Base-by-base conservation (phyloP, 2,797 vertebrate genomes). In the Trematomus bernacchii region DNA sequence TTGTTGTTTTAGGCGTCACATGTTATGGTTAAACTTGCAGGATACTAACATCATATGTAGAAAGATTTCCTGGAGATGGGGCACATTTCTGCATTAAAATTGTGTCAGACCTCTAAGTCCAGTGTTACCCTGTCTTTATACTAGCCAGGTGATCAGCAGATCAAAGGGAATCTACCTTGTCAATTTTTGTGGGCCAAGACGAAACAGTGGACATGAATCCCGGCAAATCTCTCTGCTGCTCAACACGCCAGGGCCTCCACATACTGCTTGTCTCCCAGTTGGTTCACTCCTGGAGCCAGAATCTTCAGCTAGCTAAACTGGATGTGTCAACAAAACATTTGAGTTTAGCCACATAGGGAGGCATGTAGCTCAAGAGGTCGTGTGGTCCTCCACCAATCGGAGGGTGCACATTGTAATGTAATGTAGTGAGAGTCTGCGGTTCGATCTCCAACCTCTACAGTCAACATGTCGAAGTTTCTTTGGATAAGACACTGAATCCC, bases 81-180 rank as follows among this genome's bases (percentile, higher is more conserved):
- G 42, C 2, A n/a, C 10, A n/a, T n/a, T 47, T 23, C 13, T 46
- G 52, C 16, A 47, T 33, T 46, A 18, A 9, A 54, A 37, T 42
- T 54, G 40, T 55, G 18, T 64, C 5, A 55, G 30, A 55, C 58
- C 30, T 42, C 11, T 67, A 18, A 48, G 43, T 12, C 15, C 19
- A 54, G 51, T 63, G 44, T 55, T 68, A 19, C 6, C 9, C 57
- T n/a, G 42, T 60, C 8, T 27, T 9, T 54, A 4, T 37, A 16
- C 42, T 14, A 37, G 40, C 27, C 64, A 47, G n/a, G 64, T 48
- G 53, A 44, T 46, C 13, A 62, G 51, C 51, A 61, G 48, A 50
- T 69, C 73, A 58, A 15, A 13, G 6, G 19, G 44, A 60, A 64
- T 21, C 15, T 33, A 58, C n/a, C 37, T 30, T 43, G n/a, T 75